phyloP scores from a whole-genome alignment of 92 coral and sea anemone genomes.

The Umimayanthus chanpuru region DNA sequence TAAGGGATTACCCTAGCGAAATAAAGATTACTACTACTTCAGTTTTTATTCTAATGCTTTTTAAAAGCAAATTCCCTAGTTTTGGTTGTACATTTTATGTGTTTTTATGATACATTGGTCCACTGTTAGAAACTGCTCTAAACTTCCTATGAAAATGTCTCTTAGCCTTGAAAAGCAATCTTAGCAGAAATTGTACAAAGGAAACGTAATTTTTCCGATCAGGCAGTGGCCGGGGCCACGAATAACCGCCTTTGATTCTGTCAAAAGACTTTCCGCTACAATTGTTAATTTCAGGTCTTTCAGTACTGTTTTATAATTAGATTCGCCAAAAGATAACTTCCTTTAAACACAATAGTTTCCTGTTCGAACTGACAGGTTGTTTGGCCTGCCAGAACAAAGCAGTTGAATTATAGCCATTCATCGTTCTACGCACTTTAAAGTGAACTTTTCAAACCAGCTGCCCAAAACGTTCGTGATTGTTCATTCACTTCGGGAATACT shows the following conservation, averaged over 20 bases:
- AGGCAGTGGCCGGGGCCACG: neutral
- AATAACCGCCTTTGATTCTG: neutral
- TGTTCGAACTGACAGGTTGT: conserved; percentile 13
- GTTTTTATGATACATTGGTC: neutral
- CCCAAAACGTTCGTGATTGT: neutral
- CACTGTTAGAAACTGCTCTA: neutral
- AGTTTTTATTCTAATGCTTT: too few species aligned
- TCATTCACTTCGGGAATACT: conserved; percentile 39
- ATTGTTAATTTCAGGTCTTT: neutral
- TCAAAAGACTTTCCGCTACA: neutral
- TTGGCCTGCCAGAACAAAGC: conserved; percentile 9
- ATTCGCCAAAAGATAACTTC: neutral
- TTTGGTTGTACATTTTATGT: neutral
- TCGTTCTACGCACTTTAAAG: neutral
- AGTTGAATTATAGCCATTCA: conserved; percentile 7
- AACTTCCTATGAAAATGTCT: neutral
- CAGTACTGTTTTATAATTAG: neutral
- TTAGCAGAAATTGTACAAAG: neutral
- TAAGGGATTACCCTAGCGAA: too few species aligned
- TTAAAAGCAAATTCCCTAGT: too few species aligned
- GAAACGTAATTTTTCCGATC: neutral
- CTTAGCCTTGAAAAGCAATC: neutral
- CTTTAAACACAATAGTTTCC: conserved; percentile 24
- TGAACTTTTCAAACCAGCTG: conserved; percentile 33
- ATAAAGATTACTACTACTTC: too few species aligned